phyloP scores from a whole-genome alignment of 2,888 invertebrate genomes.

The Malthinus seriepunctatus region DNA sequence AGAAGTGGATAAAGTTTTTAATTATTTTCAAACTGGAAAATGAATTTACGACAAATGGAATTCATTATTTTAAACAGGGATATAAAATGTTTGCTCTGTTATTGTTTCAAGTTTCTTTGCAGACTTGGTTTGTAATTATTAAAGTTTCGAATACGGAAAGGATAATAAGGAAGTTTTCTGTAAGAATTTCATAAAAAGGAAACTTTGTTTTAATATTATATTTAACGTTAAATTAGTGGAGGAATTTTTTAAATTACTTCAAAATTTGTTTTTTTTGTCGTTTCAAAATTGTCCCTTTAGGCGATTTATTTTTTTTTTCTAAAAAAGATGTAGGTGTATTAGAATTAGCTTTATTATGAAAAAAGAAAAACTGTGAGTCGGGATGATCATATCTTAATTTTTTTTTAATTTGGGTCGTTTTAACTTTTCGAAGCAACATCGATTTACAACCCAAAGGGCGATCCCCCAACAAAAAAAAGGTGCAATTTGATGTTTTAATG shows the following conservation, averaged over 20 bases:
- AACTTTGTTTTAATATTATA: slow-evolving; percentile 20
- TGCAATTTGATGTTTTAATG: too few species aligned
- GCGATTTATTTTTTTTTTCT: too few species aligned
- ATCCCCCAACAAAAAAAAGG: too few species aligned
- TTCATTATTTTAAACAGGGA: slow-evolving; percentile 48
- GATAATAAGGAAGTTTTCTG: slow-evolving; percentile 31
- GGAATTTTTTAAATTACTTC: slow-evolving; percentile 15
- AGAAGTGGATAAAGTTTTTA: slow-evolving; percentile 53
- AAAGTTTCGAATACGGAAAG: slow-evolving; percentile 35
- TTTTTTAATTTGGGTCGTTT: too few species aligned
- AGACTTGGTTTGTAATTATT: slow-evolving; percentile 36
- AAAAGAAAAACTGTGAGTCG: too few species aligned
- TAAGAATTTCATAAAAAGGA: slow-evolving; percentile 19
- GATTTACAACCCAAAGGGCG: too few species aligned
- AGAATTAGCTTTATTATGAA: too few species aligned
- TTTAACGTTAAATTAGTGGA: slow-evolving; percentile 14
- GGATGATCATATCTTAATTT: too few species aligned
- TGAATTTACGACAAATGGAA: slow-evolving; percentile 51
- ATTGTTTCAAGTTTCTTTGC: slow-evolving; percentile 35
- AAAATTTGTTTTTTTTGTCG: too few species aligned
- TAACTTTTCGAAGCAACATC: too few species aligned
- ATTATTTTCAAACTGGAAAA: slow-evolving; percentile 53
- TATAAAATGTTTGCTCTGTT: slow-evolving; percentile 44
- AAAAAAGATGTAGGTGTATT: too few species aligned
- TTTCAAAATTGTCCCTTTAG: too few species aligned